A percentile compares a stretch with the other conserved stretches of the same genome.
These are phyloP conservation scores for Motacilla tschutschensis DNA, from an alignment of 2,113 vertebrate genomes.

Conservation along the genomic window DNA sequence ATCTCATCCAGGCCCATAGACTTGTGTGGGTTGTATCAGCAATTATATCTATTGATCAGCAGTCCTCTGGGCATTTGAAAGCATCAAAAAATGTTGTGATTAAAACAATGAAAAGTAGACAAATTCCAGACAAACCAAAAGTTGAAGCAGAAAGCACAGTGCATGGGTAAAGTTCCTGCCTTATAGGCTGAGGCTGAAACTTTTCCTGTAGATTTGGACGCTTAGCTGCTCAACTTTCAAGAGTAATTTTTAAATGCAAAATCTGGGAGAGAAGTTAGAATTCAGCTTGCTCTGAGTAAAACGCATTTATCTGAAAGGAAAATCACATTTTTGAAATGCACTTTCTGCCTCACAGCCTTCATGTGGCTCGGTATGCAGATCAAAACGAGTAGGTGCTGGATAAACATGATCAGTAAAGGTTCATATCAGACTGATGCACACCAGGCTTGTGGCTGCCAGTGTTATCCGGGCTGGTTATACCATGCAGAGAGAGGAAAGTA, in stretches of 20 bases:
- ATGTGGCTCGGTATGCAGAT: conserved; percentile 29
- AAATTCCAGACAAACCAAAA: background rate
- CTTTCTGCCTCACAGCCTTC: conserved; percentile 61
- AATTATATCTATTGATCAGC: background rate
- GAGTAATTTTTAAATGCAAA: conserved; percentile 53
- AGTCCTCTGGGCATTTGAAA: background rate
- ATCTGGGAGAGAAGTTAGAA: conserved; percentile 34
- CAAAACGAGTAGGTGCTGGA: conserved; percentile 21
- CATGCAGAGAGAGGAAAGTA: conserved; percentile 39
- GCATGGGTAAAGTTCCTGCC: background rate
- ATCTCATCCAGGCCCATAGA: background rate
- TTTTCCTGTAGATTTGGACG: background rate
- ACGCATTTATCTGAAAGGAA: conserved; percentile 42
- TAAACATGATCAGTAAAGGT: conserved; percentile 44
- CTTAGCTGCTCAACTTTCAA: conserved; percentile 61
- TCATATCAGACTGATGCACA: conserved; percentile 32
- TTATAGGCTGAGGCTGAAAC: background rate
- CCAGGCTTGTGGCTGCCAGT: conserved; percentile 31
- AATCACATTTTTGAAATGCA: conserved; percentile 58
- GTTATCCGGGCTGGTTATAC: conserved; percentile 21
- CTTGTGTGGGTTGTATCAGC: background rate
- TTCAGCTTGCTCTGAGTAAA: conserved; percentile 35
- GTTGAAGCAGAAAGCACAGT: background rate
- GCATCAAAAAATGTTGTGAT: background rate
- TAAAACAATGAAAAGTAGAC: background rate